phyloP scores from a whole-genome alignment of 2,888 invertebrate species.

The Perizoma flavofasciatum region DNA sequence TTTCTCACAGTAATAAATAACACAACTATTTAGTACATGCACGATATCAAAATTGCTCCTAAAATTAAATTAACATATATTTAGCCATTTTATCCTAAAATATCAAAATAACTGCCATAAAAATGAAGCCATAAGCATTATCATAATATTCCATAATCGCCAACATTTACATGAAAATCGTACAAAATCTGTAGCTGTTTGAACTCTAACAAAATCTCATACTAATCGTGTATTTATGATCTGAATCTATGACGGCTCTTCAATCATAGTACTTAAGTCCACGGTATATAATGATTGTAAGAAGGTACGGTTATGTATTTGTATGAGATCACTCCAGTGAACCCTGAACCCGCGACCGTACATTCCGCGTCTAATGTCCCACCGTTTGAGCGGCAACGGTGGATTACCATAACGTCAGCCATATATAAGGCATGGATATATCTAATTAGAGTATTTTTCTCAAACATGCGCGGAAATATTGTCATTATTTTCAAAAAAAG shows the following conservation, averaged over 20 bases:
- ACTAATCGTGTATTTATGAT: slow-evolving; percentile 19
- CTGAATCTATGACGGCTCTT: slow-evolving; percentile 1
- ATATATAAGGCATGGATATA: neutral
- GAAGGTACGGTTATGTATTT: neutral
- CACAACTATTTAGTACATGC: slow-evolving; percentile 9
- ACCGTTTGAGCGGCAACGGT: neutral
- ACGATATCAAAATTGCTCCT: slow-evolving; percentile 10
- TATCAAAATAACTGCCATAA: slow-evolving; percentile 9
- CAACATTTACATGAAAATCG: slow-evolving; percentile 1
- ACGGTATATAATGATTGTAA: slow-evolving; percentile 4
- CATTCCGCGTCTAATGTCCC: slow-evolving; percentile 16
- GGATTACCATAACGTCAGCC: neutral
- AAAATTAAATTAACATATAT: slow-evolving; percentile 13
- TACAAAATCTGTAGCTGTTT: slow-evolving; percentile 8
- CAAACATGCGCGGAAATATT: too few species aligned
- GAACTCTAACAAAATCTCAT: slow-evolving; percentile 4
- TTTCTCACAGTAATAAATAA: slow-evolving; percentile 15
- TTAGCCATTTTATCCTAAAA: slow-evolving; percentile 12
- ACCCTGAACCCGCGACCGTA: slow-evolving; percentile 17
- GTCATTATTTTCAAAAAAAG: too few species aligned
- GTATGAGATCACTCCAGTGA: slow-evolving; percentile 20
- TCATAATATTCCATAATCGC: slow-evolving; percentile 8
- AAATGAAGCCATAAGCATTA: slow-evolving; percentile 20
- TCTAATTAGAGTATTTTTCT: neutral
- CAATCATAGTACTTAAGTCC: slow-evolving; percentile 13